A percentile compares a stretch with the other conserved stretches of the same genome.
phyloP scores from a whole-genome alignment of 2,113 vertebrate genomes.

The Paedocypris sp. region DNA sequence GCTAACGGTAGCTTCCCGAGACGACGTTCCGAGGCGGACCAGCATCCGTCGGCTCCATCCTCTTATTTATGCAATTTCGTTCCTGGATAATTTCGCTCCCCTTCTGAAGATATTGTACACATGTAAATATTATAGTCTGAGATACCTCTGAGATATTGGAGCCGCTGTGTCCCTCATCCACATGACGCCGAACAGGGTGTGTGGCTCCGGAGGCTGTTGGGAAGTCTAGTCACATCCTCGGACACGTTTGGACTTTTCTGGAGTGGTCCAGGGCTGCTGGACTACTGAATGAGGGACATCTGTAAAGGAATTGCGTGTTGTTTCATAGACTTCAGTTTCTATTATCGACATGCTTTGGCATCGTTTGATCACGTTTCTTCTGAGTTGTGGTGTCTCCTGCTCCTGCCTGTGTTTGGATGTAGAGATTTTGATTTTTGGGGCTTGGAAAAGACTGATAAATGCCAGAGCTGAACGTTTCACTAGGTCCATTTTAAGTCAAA shows the following conservation, averaged over 20 bases:
- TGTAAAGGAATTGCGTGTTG: too few relatives aligned
- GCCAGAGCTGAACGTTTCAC: neutral
- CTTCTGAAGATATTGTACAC: conserved; percentile 29
- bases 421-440: neutral
- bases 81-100: neutral
- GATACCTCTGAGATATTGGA: conserved; percentile 27
- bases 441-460: neutral
- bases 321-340: too few relatives aligned
- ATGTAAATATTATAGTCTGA: conserved; percentile 31
- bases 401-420: too few relatives aligned
- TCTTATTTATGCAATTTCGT: conserved; percentile 22
- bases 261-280: neutral
- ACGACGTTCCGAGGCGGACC: too few relatives aligned
- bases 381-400: too few relatives aligned
- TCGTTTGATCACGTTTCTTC: too few relatives aligned
- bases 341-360: too few relatives aligned
- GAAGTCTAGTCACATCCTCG: neutral
- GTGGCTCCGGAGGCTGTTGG: too few relatives aligned
- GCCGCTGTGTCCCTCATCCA: neutral
- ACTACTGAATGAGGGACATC: neutral
- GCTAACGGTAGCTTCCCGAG: neutral
- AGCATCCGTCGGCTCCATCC: too few relatives aligned
- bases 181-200: conserved; percentile 10
- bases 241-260: conserved; percentile 9
- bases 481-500: too few relatives aligned